These are phyloP conservation scores for Gallinago nigripennis DNA, from an alignment of 2,797 vertebrate genomes.

Conservation along the genomic window DNA sequence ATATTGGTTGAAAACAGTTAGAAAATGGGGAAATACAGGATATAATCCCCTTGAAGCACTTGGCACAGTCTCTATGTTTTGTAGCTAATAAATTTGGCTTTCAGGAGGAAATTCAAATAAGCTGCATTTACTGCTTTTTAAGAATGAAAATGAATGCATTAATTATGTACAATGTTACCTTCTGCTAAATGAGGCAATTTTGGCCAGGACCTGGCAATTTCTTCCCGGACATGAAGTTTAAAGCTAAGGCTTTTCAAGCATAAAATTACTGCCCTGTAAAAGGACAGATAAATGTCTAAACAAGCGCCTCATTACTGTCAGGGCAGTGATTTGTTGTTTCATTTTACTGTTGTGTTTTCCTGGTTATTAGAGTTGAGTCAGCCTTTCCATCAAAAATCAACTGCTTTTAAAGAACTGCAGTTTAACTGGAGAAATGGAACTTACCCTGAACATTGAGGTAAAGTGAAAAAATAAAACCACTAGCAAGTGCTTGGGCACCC, in stretches of 20 bases:
- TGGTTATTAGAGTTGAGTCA: conserved; percentile 24
- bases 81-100: conserved; percentile 60
- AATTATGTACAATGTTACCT: conserved; percentile 24
- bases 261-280: conserved; percentile 46
- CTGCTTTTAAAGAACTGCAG: neutral
- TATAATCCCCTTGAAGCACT: neutral
- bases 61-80: conserved; percentile 17
- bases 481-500: neutral
- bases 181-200: conserved; percentile 39
- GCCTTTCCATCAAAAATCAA: conserved; percentile 30
- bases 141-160: conserved; percentile 34
- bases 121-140: conserved; percentile 33
- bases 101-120: conserved; percentile 42
- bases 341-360: conserved; percentile 29
- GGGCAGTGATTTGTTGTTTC: conserved; percentile 33
- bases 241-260: conserved; percentile 6
- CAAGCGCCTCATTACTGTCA: conserved; percentile 30
- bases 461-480: neutral
- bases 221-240: neutral
- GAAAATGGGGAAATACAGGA: neutral
- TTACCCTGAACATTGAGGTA: neutral
- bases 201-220: neutral
- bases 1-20: conserved; percentile 15
- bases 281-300: conserved; percentile 38
- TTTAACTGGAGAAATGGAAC: neutral